Evolutionary conservation across 1,140 invertebrate species (phyloP).

Genomic region (Lerema accius): DNA sequence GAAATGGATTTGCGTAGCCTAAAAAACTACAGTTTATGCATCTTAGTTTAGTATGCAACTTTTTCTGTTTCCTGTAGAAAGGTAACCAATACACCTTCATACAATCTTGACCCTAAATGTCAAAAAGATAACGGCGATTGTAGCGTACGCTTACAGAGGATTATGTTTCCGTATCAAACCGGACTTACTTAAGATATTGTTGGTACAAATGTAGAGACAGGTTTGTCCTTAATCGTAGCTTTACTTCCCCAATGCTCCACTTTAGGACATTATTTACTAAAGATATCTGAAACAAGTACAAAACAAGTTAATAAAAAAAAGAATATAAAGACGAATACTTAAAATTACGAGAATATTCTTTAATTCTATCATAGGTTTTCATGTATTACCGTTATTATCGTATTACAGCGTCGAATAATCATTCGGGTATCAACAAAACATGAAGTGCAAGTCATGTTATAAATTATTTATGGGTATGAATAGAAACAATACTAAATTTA

Average conservation of each 20-base stretch:
- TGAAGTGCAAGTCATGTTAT: background rate
- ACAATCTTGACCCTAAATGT: too few relatives aligned
- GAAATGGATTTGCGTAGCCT: too few relatives aligned
- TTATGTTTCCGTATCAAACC: background rate
- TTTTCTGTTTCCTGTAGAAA: too few relatives aligned
- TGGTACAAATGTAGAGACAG: conserved; percentile 94
- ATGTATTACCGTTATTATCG: too few relatives aligned
- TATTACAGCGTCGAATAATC: background rate
- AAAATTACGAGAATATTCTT: too few relatives aligned
- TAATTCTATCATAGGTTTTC: too few relatives aligned
- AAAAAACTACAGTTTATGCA: too few relatives aligned
- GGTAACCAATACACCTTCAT: too few relatives aligned
- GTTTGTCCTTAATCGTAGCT: conserved; percentile 94
- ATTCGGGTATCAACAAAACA: too few relatives aligned
- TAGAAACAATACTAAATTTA: conserved; percentile 27
- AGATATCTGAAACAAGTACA: conserved; percentile 87
- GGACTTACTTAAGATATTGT: conserved; percentile 95
- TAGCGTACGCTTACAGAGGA: background rate
- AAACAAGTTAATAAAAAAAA: too few relatives aligned
- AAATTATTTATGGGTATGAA: conserved; percentile 6
- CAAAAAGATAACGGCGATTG: background rate
- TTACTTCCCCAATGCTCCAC: conserved; percentile 96
- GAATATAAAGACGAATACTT: too few relatives aligned
- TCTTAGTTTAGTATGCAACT: too few relatives aligned
- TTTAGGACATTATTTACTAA: conserved; percentile 96